A percentile compares a stretch with the other conserved stretches of the same genome.
Conservation (phyloP, 1,140 invertebrate genomes). For the Tenebrio molitor region DNA sequence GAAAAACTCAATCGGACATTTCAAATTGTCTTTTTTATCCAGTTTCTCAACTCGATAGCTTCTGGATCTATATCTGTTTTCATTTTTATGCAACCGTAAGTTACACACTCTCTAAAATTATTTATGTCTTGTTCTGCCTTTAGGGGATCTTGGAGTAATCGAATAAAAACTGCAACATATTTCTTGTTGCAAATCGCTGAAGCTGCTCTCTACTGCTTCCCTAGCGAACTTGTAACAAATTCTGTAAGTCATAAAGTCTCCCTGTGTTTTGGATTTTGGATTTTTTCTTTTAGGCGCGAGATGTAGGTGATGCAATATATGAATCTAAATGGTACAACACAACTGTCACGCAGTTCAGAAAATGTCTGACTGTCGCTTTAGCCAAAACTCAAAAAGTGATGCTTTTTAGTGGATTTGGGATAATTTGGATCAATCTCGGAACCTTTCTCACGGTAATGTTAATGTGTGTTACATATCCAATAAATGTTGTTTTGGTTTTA, state of each 20-base stretch:
- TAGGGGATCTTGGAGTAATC: neutral
- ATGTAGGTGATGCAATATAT: neutral
- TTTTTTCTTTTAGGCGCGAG: neutral
- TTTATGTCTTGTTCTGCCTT: too few relatives aligned
- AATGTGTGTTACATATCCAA: too few relatives aligned
- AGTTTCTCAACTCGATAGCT: neutral
- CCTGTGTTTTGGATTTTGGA: too few relatives aligned
- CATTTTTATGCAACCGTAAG: constrained; percentile 12
- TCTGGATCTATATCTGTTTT: neutral
- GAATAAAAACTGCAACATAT: neutral
- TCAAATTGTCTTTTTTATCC: neutral
- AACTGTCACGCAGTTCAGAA: neutral
- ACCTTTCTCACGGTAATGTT: neutral
- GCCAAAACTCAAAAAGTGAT: neutral
- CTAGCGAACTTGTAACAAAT: neutral
- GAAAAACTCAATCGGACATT: neutral
- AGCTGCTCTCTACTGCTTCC: neutral
- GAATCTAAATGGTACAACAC: neutral
- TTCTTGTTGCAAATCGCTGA: neutral
- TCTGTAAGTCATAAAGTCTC: too few relatives aligned
- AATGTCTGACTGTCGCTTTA: neutral
- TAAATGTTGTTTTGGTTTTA: too few relatives aligned
- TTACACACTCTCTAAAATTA: too few relatives aligned
- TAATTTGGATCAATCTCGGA: neutral
- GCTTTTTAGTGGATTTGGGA: neutral